Percentiles rank a stretch among this genome's conserved stretches.
These are phyloP conservation scores for Stichodactyla helianthus DNA, from an alignment of 64 coral and sea anemone genomes.

Conservation along the genomic window DNA sequence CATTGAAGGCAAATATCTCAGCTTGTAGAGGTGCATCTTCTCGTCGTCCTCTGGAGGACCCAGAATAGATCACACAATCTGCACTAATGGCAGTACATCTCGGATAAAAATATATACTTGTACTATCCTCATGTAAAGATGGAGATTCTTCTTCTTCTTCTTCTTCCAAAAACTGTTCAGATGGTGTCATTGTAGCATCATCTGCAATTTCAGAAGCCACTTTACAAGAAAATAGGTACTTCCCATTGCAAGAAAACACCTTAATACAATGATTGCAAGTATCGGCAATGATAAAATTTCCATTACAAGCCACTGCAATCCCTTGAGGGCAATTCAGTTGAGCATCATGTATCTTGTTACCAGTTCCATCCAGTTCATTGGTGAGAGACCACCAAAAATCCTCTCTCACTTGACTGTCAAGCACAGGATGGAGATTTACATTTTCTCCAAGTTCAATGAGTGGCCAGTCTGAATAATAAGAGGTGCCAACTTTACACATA, in stretches of 20 bases:
- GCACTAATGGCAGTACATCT: background rate
- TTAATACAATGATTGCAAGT: slow-evolving; percentile 23
- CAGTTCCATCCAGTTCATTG: background rate
- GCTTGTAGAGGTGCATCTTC: slow-evolving; percentile 4
- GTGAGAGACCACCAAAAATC: background rate
- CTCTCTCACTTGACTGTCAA: background rate
- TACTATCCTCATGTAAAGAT: too few relatives aligned
- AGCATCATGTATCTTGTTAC: background rate
- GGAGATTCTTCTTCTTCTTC: too few relatives aligned
- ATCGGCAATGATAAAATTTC: slow-evolving; percentile 15
- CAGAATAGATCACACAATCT: background rate
- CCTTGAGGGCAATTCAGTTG: slow-evolving; percentile 24
- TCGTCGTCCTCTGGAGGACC: slow-evolving; percentile 14
- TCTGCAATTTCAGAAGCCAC: background rate
- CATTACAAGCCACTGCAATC: background rate
- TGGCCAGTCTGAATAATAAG: slow-evolving; percentile 10
- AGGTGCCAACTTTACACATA: background rate
- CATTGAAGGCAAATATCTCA: slow-evolving; percentile 19
- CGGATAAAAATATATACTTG: background rate
- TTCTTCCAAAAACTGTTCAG: background rate
- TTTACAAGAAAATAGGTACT: slow-evolving; percentile 19
- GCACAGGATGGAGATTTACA: slow-evolving; percentile 10
- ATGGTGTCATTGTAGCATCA: background rate
- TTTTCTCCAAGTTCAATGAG: slow-evolving; percentile 1
- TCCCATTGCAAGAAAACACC: background rate